Conservation (phyloP, 1,140 invertebrate species). For the Laupala kohalensis region DNA sequence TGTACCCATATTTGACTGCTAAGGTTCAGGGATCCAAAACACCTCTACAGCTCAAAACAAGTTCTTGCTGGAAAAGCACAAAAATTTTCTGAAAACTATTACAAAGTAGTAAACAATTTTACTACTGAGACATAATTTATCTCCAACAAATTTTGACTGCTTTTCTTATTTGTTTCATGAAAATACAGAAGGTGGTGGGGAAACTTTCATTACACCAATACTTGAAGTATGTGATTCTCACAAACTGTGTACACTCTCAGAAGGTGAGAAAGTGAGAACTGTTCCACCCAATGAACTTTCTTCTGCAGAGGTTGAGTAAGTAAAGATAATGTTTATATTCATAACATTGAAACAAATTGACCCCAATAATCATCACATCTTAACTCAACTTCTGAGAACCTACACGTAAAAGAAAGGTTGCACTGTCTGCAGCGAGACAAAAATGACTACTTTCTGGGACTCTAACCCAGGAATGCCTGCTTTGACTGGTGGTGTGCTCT, state of each 20-base stretch:
- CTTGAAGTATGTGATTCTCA: slow-evolving; percentile 9
- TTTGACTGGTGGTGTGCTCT: no score
- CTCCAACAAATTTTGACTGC: not conserved
- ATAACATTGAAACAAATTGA: no score
- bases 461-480: no score
- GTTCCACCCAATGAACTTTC: slow-evolving; percentile 2
- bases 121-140: not conserved
- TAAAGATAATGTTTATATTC: not conserved
- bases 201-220: slow-evolving; percentile 7
- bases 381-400: no score
- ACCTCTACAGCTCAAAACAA: not conserved
- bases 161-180: not conserved
- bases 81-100: not conserved
- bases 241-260: not conserved
- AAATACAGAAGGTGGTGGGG: not conserved
- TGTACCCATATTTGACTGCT: no score
- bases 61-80: not conserved
- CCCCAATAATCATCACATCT: no score
- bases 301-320: slow-evolving; percentile 10
- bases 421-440: no score
- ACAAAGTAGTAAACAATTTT: not conserved
- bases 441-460: no score
- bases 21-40: no score
- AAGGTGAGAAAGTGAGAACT: not conserved
- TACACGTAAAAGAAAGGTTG: no score